A percentile compares a stretch with the other conserved stretches of the same genome.
These are phyloP conservation scores for Hydrozoanthus tunicans DNA, from an alignment of 64 coral and sea anemone genomes.

Conservation along the genomic window DNA sequence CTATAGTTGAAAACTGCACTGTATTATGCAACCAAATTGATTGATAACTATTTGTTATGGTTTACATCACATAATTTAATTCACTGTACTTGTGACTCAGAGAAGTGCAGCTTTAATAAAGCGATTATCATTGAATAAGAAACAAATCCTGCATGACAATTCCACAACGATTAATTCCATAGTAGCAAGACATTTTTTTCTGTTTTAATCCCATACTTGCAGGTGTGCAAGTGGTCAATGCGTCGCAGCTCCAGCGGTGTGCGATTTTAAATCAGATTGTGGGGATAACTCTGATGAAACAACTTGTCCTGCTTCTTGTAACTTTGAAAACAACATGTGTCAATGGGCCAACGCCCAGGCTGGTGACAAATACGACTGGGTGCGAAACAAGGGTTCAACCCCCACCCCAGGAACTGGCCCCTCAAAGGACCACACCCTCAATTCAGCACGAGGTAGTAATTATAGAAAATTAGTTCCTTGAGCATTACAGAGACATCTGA, in stretches of 20 bases:
- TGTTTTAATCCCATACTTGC: neutral
- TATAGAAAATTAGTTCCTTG: neutral
- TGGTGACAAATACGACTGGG: constrained; percentile 89
- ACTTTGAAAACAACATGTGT: constrained; percentile 79
- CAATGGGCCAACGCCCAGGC: constrained; percentile 76
- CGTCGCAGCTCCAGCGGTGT: constrained; percentile 59
- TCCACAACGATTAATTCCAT: no score
- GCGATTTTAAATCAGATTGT: constrained; percentile 88
- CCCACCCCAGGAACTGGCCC: constrained; percentile 71
- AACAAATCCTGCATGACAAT: no score
- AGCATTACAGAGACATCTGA: no score
- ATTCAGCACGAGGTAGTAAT: constrained; percentile 60
- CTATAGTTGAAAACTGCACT: no score
- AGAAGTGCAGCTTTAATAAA: no score
- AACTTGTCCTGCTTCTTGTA: constrained; percentile 68
- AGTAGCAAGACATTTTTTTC: neutral
- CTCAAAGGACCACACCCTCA: constrained; percentile 72
- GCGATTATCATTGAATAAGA: no score
- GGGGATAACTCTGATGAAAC: constrained; percentile 73
- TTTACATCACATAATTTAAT: no score
- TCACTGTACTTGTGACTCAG: no score
- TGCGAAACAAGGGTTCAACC: constrained; percentile 68
- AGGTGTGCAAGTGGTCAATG: constrained; percentile 80
- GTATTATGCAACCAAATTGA: no score
- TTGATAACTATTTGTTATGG: no score